phyloP scores from a whole-genome alignment of 37 sponge, comb jelly and placozoan species.

The Aphrocallistes beatrix region DNA sequence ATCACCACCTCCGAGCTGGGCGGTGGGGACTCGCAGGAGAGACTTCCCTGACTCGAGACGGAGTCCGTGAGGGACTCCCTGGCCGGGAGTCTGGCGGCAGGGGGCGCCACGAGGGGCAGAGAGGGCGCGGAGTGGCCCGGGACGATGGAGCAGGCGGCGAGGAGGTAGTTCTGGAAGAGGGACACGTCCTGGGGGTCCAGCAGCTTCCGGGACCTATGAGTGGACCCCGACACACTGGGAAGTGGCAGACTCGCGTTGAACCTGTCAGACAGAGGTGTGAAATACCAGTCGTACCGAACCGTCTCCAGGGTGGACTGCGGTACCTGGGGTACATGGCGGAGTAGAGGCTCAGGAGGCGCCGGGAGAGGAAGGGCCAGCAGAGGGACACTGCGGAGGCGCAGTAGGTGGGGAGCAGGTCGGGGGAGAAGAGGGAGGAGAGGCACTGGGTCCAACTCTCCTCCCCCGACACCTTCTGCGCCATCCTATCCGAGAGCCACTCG shows the following conservation, averaged over 20 bases:
- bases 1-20: neutral
- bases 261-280: neutral
- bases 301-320: no score
- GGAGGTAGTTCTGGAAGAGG: slow-evolving; percentile 85
- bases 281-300: no score
- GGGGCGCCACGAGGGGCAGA: neutral
- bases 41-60: neutral
- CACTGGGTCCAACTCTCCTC: slow-evolving; percentile 76
- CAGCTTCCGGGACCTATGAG: neutral
- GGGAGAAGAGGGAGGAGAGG: slow-evolving; percentile 62
- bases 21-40: neutral
- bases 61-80: neutral
- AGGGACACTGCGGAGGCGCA: slow-evolving; percentile 55
- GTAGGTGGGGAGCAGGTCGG: slow-evolving; percentile 44
- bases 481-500: slow-evolving; percentile 58
- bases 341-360: slow-evolving; percentile 58
- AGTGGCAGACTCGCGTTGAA: slow-evolving; percentile 21
- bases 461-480: slow-evolving; percentile 53
- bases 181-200: slow-evolving; percentile 57
- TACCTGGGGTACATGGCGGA: slow-evolving; percentile 64
- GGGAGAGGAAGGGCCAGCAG: slow-evolving; percentile 65
- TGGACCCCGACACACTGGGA: slow-evolving; percentile 5
- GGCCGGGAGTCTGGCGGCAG: neutral
- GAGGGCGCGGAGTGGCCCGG: slow-evolving; percentile 29
- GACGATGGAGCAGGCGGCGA: slow-evolving; percentile 71